These are phyloP conservation scores for Antedon bifida DNA, from an alignment of 35 echinoderm and acorn worm genomes.

Conservation along the genomic window DNA sequence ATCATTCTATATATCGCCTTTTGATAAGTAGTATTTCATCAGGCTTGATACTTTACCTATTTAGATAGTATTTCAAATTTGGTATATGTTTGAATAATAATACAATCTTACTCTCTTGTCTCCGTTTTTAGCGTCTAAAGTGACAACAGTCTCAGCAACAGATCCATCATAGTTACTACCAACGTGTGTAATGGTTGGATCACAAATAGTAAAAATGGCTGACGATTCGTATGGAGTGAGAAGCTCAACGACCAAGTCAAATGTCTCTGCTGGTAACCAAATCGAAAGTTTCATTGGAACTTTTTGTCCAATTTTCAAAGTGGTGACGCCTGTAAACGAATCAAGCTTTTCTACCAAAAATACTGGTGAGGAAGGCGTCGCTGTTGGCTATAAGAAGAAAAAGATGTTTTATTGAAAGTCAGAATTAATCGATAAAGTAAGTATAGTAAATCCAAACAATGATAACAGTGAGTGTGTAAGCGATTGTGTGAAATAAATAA, in stretches of 20 bases:
- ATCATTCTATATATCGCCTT: too few relatives aligned
- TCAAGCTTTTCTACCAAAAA: slow-evolving; percentile 69
- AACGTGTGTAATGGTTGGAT: slow-evolving; percentile 41
- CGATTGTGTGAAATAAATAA: too few relatives aligned
- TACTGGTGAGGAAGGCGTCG: slow-evolving; percentile 26
- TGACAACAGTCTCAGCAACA: neutral
- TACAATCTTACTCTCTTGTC: slow-evolving; percentile 50
- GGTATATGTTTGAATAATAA: neutral
- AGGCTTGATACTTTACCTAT: too few relatives aligned
- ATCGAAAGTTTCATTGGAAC: slow-evolving; percentile 48
- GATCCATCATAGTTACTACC: slow-evolving; percentile 46
- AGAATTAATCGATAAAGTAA: too few relatives aligned
- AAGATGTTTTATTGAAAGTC: too few relatives aligned
- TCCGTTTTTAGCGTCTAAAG: slow-evolving; percentile 19
- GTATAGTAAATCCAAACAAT: too few relatives aligned
- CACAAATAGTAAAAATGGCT: slow-evolving; percentile 50
- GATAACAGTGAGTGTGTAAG: too few relatives aligned
- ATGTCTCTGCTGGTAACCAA: slow-evolving; percentile 51
- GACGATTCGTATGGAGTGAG: slow-evolving; percentile 48
- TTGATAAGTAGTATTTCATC: too few relatives aligned
- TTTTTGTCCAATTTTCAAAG: slow-evolving; percentile 37
- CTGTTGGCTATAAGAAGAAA: slow-evolving; percentile 5
- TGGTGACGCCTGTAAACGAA: slow-evolving; percentile 14
- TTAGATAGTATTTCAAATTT: too few relatives aligned
- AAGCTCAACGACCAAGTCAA: slow-evolving; percentile 37